Base-by-base conservation (phyloP, 2,888 invertebrate genomes). In the Hemicrepidius hirtus region DNA sequence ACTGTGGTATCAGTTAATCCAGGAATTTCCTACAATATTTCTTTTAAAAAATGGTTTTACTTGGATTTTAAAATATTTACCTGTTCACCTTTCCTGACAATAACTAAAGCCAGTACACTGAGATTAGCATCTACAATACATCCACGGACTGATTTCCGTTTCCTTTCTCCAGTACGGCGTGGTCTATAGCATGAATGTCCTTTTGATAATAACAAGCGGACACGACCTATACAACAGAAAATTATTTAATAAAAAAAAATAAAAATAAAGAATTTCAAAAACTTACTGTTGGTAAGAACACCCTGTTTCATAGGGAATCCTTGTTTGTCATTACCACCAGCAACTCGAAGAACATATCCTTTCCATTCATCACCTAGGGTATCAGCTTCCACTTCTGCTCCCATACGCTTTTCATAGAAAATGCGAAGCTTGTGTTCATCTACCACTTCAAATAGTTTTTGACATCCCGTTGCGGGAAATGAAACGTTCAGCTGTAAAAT, bases 291-390 rank as follows among this genome's bases (percentile, higher is more conserved):
- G 76, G 97, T 96, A 71, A 99, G 91, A 68, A 99, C 96, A 88
- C 99, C 99, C 88, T 99, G 99, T 88, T 99, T 99, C 99, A 99
- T 99, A 74, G 99, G 99, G 88, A 99, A 99, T 77, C 99, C 99
- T 89, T 99, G 99, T 88, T 99, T 99, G 91, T 99, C 99, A 87
- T 99, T 99, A 80, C 99, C 99, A 80, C 99, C 99, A 79, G 97
- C 92, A 80, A 99, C 94, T 76, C 97, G 94, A 69, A 99, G 92
- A 50, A 98, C 92, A 84, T 99, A 99, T 65, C 99, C 99, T 88
- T 98, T 98, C 99, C 99, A 99, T 90, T 99, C 99, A 86, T 98
- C 97, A 57, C 99, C 99, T 76, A 99, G 90, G 78, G 92, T 89
- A 86, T 98, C 98, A 67, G 96, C 98, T 82, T 96, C 95, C 12